These are phyloP conservation scores for Melieria crassipennis DNA, from an alignment of 2,888 invertebrate genomes.

Conservation along the genomic window DNA sequence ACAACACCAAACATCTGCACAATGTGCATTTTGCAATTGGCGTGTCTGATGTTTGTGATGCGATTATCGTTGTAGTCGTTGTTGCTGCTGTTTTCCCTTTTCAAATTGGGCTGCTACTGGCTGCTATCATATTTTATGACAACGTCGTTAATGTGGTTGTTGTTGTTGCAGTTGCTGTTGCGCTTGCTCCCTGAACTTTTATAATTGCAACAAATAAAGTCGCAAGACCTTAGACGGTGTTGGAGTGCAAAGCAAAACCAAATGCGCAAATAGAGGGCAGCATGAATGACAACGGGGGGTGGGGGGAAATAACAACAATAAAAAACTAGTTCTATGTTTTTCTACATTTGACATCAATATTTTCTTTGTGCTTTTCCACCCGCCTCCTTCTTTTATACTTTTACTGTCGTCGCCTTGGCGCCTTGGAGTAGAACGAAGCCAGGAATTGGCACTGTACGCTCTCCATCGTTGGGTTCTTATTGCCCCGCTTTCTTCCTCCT, in stretches of 20 bases:
- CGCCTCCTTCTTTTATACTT: no score
- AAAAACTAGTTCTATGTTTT: neutral
- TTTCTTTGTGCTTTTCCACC: no score
- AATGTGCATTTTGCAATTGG: neutral
- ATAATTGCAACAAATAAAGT: neutral
- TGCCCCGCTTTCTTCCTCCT: no score
- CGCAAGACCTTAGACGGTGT: neutral
- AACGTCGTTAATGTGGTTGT: neutral
- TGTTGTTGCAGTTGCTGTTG: conserved; percentile 1
- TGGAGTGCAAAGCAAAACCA: neutral
- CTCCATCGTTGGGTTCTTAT: no score
- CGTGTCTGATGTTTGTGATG: conserved; percentile 15
- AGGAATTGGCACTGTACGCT: no score
- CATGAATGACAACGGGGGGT: neutral
- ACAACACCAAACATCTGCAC: no score
- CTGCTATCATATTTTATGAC: no score
- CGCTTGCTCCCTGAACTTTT: neutral
- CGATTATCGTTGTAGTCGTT: conserved; percentile 1
- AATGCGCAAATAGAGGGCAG: neutral
- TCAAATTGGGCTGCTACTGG: conserved; percentile 1
- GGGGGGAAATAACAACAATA: neutral
- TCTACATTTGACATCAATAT: no score
- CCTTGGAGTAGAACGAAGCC: no score
- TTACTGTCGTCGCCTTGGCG: no score
- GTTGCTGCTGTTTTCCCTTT: neutral